phyloP scores from a whole-genome alignment of 2,113 vertebrate genomes.

The Triplophysa siluroides region DNA sequence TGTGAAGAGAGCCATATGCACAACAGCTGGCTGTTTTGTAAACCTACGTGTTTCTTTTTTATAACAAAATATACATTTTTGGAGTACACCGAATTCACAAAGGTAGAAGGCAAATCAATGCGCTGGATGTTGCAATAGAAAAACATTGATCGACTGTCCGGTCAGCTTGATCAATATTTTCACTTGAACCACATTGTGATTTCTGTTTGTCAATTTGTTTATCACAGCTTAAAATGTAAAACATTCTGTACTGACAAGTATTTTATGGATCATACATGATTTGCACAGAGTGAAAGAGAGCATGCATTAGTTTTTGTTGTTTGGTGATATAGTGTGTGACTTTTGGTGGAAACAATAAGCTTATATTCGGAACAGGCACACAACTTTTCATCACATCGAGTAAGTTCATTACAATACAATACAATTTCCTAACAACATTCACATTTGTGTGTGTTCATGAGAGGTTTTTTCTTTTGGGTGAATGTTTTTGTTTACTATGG shows the following conservation, averaged over 20 bases:
- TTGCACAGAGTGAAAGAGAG: too few species aligned
- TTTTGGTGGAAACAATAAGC: not conserved
- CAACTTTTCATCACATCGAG: constrained; percentile 32
- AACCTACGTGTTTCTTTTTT: not conserved
- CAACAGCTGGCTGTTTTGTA: not conserved
- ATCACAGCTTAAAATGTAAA: too few species aligned
- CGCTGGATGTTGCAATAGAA: not conserved
- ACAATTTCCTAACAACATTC: too few species aligned
- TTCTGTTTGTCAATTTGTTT: too few species aligned
- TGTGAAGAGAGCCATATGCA: not conserved
- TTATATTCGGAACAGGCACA: constrained; percentile 42
- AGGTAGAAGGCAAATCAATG: not conserved
- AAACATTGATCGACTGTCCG: too few species aligned
- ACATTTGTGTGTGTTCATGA: not conserved
- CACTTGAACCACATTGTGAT: too few species aligned
- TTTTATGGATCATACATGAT: too few species aligned
- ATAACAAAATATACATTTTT: too few species aligned
- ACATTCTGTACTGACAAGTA: too few species aligned
- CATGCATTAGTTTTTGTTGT: constrained; percentile 1
- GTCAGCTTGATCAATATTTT: too few species aligned
- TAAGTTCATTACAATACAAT: constrained; percentile 24
- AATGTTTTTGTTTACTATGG: not conserved
- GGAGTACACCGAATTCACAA: not conserved
- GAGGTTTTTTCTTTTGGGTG: not conserved
- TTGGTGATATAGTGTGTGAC: constrained; percentile 37